Evolutionary conservation across 2,797 vertebrate genomes (phyloP), one percentile per base, ranked within the genome.

Genomic region (Aulostomus chinensis): DNA sequence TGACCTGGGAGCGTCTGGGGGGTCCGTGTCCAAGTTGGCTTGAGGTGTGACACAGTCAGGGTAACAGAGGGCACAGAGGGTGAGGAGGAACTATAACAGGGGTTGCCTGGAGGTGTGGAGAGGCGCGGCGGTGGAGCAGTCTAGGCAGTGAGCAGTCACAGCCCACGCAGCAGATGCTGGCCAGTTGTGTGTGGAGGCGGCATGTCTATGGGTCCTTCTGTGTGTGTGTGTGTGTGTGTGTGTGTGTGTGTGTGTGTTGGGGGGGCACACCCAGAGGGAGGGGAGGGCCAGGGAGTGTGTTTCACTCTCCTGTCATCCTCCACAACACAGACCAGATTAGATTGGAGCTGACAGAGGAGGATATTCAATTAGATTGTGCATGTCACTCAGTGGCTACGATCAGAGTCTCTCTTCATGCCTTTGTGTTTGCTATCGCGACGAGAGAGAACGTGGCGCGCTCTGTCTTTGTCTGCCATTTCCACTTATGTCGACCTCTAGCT

Each of bases 361-460:
- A 90, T 90, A 89, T 92, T 92, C 87, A 90, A 92, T 91, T 92
- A 90, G 83, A 89, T 87, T 86, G 86, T 87, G 86, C 89, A 88
- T 89, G 90, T 91, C 90, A 90, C 86, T 91, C 88, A 88, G 78
- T 85, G 87, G 85, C 85, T 90, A 88, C 83, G 72, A 89, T 89
- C 89, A 79, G 80, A 89, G 79, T 85, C 75, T 58, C 80, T 76
- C 78, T 74, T 73, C 61, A 17, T 72, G 73, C 79, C 78, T 85
- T 85, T 87, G 80, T 87, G 82, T 85, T 87, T 58, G 66, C 78
- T 61, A 70, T 81, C 43, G 63, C 69, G 37, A 64, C 76, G 20
- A 65, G 65, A 54, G 76, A 79, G 72, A 60, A 73, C 75, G 59
- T 64, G 42, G 59, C 75, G 40, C 13, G 49, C 73, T 73, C 75